Base-by-base conservation (phyloP, 37 sponge, comb jelly and placozoan genomes). In the Theonella swinhoei region DNA sequence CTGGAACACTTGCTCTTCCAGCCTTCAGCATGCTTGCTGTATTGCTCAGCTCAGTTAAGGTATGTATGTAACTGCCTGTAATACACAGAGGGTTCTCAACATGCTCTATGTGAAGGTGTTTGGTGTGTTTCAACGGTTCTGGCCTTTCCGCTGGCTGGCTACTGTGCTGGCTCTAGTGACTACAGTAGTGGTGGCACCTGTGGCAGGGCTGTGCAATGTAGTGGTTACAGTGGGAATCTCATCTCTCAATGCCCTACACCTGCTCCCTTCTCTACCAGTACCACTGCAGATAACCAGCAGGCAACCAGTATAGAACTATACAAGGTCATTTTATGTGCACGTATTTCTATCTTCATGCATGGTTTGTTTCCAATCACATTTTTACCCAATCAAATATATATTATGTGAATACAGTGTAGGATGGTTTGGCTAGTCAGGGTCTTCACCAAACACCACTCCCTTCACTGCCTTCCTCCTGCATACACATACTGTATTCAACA, bases 401-500 rank as follows among this genome's bases (percentile, higher is more conserved):
- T n/a, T n/a, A n/a, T n/a, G n/a, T n/a, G n/a, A n/a, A n/a, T n/a
- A n/a, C n/a, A n/a, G n/a, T n/a, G n/a, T n/a, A n/a, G n/a, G n/a
- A n/a, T n/a, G n/a, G n/a, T n/a, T n/a, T n/a, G n/a, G n/a, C n/a
- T n/a, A n/a, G n/a, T n/a, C n/a, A n/a, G n/a, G n/a, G n/a, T n/a
- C n/a, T n/a, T 71, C 65, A 24, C 74, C 89, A 78, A 88, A 89
- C 31, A 89, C 85, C 9, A 89, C 89, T 30, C 89, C 89, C 25
- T 69, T 79, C 4, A 84, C 89, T 73, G 67, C 70, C 58, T 89
- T 89, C 24, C 89, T 62, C 74, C 89, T 89, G 42, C 0, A 34
- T 14, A 47, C 54, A 47, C 54, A 47, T 7, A 47, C 54, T 17
- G 54, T 47, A 14, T 47, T 17, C 54, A 47, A 7, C 54, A 47